A percentile compares a stretch with the other conserved stretches of the same genome.
Evolutionary conservation across 92 coral and sea anemone species (phyloP).

Genomic region (Plumapathes pennacea): DNA sequence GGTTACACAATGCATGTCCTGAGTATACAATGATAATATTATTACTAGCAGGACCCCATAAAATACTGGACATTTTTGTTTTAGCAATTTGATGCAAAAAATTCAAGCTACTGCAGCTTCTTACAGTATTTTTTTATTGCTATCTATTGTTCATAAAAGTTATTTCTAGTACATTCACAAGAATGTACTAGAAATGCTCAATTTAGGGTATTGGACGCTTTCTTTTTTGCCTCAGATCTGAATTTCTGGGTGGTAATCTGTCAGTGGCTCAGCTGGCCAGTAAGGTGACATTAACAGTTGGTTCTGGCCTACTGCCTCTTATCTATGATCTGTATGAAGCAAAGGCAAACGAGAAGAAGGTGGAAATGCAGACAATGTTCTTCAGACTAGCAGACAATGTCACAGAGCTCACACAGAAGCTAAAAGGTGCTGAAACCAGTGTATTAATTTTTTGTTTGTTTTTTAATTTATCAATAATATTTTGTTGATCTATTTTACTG

Average conservation of each 20-base stretch:
- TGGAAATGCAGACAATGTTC: conserved; percentile 64
- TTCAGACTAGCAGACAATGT: conserved; percentile 74
- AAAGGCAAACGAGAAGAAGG: conserved; percentile 51
- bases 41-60: too few relatives aligned
- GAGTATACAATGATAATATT: too few relatives aligned
- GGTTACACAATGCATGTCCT: too few relatives aligned
- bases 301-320: conserved; percentile 40
- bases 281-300: conserved; percentile 63
- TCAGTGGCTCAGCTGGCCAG: conserved; percentile 34
- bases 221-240: conserved; percentile 65
- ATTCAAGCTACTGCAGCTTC: background rate
- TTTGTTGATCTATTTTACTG: too few relatives aligned
- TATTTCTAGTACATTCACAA: too few relatives aligned
- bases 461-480: too few relatives aligned
- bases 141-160: background rate
- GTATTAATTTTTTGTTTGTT: too few relatives aligned
- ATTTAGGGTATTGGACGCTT: too few relatives aligned
- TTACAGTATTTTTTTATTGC: background rate
- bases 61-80: too few relatives aligned
- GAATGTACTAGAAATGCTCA: too few relatives aligned
- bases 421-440: conserved; percentile 83
- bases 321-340: conserved; percentile 70
- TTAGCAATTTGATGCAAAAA: too few relatives aligned
- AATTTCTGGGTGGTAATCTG: conserved; percentile 49
- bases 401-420: conserved; percentile 58